Evolutionary conservation across 1,140 invertebrate species (phyloP), one percentile per base, ranked within the genome.

Genomic region (Eubasilissa regina): DNA sequence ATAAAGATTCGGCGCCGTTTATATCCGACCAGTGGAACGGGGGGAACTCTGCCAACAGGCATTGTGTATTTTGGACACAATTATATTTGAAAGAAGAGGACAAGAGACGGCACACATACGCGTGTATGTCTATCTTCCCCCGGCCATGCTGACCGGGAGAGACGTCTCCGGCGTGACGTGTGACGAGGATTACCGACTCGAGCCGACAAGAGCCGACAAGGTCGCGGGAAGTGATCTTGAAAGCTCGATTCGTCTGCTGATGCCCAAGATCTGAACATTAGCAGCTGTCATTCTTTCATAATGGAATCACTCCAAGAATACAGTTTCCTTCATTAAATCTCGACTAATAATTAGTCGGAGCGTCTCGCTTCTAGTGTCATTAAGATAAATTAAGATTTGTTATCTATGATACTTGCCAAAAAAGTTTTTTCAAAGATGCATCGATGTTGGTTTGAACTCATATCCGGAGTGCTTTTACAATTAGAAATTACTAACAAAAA

Each of bases 201-300:
- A 44, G 17, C 13, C 53, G 70, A 13, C 53, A 10, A 44, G 70
- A 70, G 11, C 47, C 66, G 66, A 53, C 70, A 74, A 74, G 70
- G 70, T 58, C 70, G 70, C 35, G 51, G 70, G 35, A 74, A 74
- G 25, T 74, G 70, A 74, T 74, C 70, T 74, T 44, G 70, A 58
- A 44, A 56, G 35, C 53, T 55, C n/a, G 19, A 74, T 74, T 19
- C 48, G 25, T 35, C 25, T 6, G 25, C 25, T 6, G 25, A 35
- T 35, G 25, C 25, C 25, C 25, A 35, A 35, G 25, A 35, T 35
- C 25, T 35, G 1, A 35, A 35, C 25, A 35, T 35, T 35, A 35
- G 25, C 25, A 35, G 25, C 25, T 35, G 25, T 6, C 25, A 35
- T 35, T 35, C 25, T 35, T 35, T 35, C 25, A 35, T 35, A 6